Evolutionary conservation across 2,888 invertebrate genomes (phyloP), one percentile per base, ranked within the genome.

Genomic region (Patella depressa): DNA sequence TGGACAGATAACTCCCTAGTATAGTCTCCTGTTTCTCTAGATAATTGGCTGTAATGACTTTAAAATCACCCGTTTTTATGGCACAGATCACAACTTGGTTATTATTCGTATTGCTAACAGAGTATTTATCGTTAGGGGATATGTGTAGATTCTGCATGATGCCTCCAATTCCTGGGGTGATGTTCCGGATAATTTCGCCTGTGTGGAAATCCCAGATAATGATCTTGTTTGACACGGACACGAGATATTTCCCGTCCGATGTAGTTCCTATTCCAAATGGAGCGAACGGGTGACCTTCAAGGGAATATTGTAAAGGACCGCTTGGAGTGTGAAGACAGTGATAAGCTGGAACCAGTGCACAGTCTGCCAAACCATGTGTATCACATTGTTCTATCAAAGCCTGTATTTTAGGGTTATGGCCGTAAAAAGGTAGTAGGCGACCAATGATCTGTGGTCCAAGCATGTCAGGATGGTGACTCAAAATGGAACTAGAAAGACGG

Each of bases 301-400:
- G 92, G 0, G 98, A 98, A 90, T 98, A 99, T 95, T 99, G 98
- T 7, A 99, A 92, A 0, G 99, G 99, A 2, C 99, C 99, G 71
- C 99, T 99, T n/a, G 99, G 99, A 1, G 99, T 98, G 90, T 99
- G 98, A 81, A 98, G 93, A 88, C 98, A 98, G 91, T 99, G 98
- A 91, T 98, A 98, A 0, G 96, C 94, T 0, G 99, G 98, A 84
- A 98, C 93, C 74, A 99, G 92, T 0, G 98, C 96, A 80, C 98
- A 98, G 88, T 98, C 95, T 73, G 94, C 94, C 55, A 96, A 95
- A 0, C 98, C 98, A 88, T 96, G 95, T 29, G 94, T 94, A 90
- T 98, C 98, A 89, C 98, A 99, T 86, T 98, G 98, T 77, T 95
- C 94, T 71, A 99, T 93, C 75, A 99, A 93, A 92, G 95, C 95